These are phyloP conservation scores for Megathymus violae DNA, from an alignment of 1,140 invertebrate genomes.

Conservation along the genomic window DNA sequence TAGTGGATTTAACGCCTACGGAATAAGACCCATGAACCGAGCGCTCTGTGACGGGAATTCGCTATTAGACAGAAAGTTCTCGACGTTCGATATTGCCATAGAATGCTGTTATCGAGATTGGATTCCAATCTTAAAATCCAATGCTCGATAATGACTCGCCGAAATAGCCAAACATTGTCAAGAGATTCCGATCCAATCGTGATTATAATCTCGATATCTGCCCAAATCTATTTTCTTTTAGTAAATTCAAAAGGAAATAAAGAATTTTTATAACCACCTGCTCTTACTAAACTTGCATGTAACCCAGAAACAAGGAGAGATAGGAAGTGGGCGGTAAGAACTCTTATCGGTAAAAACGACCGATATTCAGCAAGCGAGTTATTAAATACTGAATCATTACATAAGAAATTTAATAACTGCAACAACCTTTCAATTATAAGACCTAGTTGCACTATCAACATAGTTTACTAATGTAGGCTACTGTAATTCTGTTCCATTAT, in stretches of 20 bases:
- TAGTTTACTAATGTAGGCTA: slow-evolving; percentile 8
- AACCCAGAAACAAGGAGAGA: slow-evolving; percentile 45
- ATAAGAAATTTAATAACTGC: slow-evolving; percentile 54
- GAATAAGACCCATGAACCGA: slow-evolving; percentile 64
- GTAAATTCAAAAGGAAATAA: slow-evolving; percentile 35
- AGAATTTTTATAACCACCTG: slow-evolving; percentile 45
- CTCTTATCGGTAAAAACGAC: slow-evolving; percentile 53
- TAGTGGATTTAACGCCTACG: slow-evolving; percentile 74
- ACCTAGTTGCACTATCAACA: slow-evolving; percentile 24
- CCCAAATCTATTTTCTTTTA: slow-evolving; percentile 22
- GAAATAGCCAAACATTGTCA: slow-evolving; percentile 31
- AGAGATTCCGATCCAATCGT: slow-evolving; percentile 31
- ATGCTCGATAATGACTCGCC: slow-evolving; percentile 32
- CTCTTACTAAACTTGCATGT: slow-evolving; percentile 37
- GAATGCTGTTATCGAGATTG: slow-evolving; percentile 39
- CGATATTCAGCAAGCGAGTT: slow-evolving; percentile 43
- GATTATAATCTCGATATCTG: slow-evolving; percentile 31
- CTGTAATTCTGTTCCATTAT: slow-evolving; percentile 19
- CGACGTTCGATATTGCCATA: slow-evolving; percentile 22
- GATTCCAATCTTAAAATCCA: slow-evolving; percentile 39
- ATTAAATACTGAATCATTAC: slow-evolving; percentile 54
- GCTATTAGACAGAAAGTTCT: slow-evolving; percentile 50
- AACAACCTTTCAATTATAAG: slow-evolving; percentile 37
- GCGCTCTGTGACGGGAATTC: slow-evolving; percentile 65
- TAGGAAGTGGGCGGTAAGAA: slow-evolving; percentile 55